Percentiles rank a stretch among this genome's conserved stretches.
Conservation (phyloP, 2,888 invertebrate genomes). For the Nezara viridula region DNA sequence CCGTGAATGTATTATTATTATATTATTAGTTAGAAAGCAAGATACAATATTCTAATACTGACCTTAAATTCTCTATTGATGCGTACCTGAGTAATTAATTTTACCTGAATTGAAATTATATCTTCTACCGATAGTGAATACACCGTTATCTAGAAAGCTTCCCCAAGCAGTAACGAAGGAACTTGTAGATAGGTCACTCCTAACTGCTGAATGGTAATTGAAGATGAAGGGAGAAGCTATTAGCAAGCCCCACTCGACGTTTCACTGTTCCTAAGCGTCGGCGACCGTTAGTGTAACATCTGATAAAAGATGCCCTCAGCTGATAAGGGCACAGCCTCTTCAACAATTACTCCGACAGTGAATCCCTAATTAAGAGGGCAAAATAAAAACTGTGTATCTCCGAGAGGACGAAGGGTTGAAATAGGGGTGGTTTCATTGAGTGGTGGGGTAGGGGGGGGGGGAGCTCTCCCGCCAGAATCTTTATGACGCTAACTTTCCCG, state of each 20-base stretch:
- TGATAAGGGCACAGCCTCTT: background rate
- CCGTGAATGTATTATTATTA: too few relatives aligned
- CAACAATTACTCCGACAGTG: constrained; percentile 27
- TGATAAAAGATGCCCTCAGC: constrained; percentile 18
- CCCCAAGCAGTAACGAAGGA: background rate
- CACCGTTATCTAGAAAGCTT: background rate
- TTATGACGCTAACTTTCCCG: constrained; percentile 59
- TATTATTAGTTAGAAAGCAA: too few relatives aligned
- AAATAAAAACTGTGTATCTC: constrained; percentile 30
- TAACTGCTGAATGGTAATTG: background rate
- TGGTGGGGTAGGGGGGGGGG: constrained; percentile 16
- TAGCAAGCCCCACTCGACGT: background rate
- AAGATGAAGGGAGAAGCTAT: background rate
- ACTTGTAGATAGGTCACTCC: background rate
- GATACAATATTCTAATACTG: background rate
- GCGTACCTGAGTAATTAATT: background rate
- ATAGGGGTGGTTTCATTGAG: constrained; percentile 26
- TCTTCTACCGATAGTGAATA: background rate
- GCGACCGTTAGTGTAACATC: constrained; percentile 5
- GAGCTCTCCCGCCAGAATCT: constrained; percentile 36
- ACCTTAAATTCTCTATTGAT: too few relatives aligned
- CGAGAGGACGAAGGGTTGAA: constrained; percentile 7
- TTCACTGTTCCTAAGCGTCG: constrained; percentile 4
- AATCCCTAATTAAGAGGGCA: constrained; percentile 29
- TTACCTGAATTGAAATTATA: background rate